Base-by-base conservation (phyloP, 2,113 vertebrate genomes). In the Callospermophilus lateralis region DNA sequence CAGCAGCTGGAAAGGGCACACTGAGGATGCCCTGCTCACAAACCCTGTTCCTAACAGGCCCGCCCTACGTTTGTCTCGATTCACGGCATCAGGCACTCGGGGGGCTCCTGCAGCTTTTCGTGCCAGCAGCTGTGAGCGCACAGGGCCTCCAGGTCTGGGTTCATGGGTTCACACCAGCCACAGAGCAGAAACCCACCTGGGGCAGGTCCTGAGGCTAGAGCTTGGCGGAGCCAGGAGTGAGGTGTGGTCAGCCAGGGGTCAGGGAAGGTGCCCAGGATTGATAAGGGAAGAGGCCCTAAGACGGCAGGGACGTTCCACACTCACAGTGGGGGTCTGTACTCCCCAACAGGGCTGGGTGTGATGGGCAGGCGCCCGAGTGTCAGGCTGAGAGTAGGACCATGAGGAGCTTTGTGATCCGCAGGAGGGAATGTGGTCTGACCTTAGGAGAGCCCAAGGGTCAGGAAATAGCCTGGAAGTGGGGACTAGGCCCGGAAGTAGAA, bases 31-130 rank as follows among this genome's bases (percentile, higher is more conserved):
- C 55, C 55, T 58, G 20, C 55, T 58, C 55, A 58, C 55, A 22
- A 22, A 58, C 6, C 55, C 55, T 58, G 19, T 6, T 1, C 55
- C 19, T 16, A 5, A 16, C 55, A 58, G 55, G 55, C 55, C 55
- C 1, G 1, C 24, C 22, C 61, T 22, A 2, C 8, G 26, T 28
- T 5, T n/a, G 77, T 53, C 85, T 85, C 8, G 6, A 30, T 1
- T 34, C 8, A 1, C 0, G 16, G 10, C 42, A 15, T 32, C 6
- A 16, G 58, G 37, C 1, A 0, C 53, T 19, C 8, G 1, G 10
- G 26, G 8, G 45, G 45, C 6, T 3, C 11, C 80, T 34, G 48
- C 73, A 48, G 0, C 17, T 45, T 12, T 58, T 28, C 24, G 13
- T 6, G 9, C 15, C 0, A 17, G 65, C 6, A 28, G 30, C 20